These are phyloP conservation scores for Polyommatus iphigenia DNA, from an alignment of 2,888 invertebrate genomes.

Conservation along the genomic window DNA sequence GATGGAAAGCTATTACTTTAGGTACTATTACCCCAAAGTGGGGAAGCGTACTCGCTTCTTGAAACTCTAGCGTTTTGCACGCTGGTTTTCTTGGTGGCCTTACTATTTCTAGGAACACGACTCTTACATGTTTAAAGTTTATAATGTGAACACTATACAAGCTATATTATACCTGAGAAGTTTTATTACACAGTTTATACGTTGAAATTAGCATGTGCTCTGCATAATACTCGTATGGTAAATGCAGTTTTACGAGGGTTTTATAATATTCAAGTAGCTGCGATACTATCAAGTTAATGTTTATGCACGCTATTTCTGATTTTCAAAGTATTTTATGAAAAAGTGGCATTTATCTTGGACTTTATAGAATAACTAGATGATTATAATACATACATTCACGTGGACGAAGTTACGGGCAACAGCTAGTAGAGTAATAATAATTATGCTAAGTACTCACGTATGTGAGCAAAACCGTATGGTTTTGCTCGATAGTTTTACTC, in stretches of 20 bases:
- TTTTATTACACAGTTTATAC: constrained; percentile 17
- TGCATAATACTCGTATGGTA: constrained; percentile 43
- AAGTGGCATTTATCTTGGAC: neutral
- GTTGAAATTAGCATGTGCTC: constrained; percentile 41
- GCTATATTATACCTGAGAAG: neutral
- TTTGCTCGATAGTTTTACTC: too few relatives aligned
- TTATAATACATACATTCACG: too few relatives aligned
- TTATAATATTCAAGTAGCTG: constrained; percentile 53
- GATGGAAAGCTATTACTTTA: too few relatives aligned
- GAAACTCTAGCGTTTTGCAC: too few relatives aligned
- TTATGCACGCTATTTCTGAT: constrained; percentile 49
- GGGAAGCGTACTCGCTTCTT: too few relatives aligned
- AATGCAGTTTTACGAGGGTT: constrained; percentile 46
- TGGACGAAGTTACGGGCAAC: too few relatives aligned
- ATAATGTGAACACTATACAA: neutral
- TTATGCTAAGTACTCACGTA: too few relatives aligned
- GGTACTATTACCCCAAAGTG: too few relatives aligned
- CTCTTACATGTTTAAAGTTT: neutral
- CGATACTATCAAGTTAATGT: constrained; percentile 56
- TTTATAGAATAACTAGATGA: neutral
- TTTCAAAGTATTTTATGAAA: neutral
- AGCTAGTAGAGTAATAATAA: too few relatives aligned
- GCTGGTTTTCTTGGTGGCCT: neutral
- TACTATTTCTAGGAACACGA: neutral
- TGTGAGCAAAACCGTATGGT: too few relatives aligned